These are phyloP conservation scores for Drosophila nasuta DNA, from an alignment of 1,140 invertebrate genomes.

Conservation along the genomic window DNA sequence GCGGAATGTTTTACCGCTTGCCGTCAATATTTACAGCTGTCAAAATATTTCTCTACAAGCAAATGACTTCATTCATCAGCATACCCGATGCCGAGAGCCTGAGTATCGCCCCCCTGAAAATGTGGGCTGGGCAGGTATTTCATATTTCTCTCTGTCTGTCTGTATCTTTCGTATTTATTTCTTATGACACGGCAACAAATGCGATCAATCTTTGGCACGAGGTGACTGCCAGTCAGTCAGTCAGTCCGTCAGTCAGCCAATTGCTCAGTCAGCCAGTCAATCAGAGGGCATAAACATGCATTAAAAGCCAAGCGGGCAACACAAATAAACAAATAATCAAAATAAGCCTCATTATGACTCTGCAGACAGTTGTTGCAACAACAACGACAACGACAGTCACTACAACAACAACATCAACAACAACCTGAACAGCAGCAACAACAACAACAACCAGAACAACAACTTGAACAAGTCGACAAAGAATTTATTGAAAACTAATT, in stretches of 20 bases:
- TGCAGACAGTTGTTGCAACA: slow-evolving; percentile 50
- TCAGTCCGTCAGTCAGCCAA: slow-evolving; percentile 31
- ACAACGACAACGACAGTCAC: slow-evolving; percentile 16
- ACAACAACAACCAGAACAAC: slow-evolving; percentile 13
- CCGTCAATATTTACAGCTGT: slow-evolving; percentile 82
- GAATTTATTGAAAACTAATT: slow-evolving; percentile 74
- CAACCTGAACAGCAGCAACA: slow-evolving; percentile 8
- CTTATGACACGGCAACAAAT: slow-evolving; percentile 16
- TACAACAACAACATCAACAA: slow-evolving; percentile 13
- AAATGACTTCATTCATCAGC: slow-evolving; percentile 84
- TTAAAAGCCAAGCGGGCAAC: slow-evolving; percentile 46
- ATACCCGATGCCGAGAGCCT: slow-evolving; percentile 17
- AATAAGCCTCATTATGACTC: slow-evolving; percentile 76
- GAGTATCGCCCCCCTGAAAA: slow-evolving; percentile 9
- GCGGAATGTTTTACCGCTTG: slow-evolving; percentile 55
- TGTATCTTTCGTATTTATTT: slow-evolving; percentile 11
- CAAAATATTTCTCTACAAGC: slow-evolving; percentile 82
- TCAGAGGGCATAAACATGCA: slow-evolving; percentile 69
- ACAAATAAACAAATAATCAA: slow-evolving; percentile 73
- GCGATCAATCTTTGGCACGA: slow-evolving; percentile 60
- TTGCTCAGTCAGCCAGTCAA: slow-evolving; percentile 40
- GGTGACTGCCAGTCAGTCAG: slow-evolving; percentile 41
- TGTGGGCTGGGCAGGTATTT: slow-evolving; percentile 54
- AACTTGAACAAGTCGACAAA: slow-evolving; percentile 24
- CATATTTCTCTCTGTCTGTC: slow-evolving; percentile 8